These are phyloP conservation scores for Phoxinus phoxinus DNA, from an alignment of 2,113 vertebrate species.

Conservation along the genomic window DNA sequence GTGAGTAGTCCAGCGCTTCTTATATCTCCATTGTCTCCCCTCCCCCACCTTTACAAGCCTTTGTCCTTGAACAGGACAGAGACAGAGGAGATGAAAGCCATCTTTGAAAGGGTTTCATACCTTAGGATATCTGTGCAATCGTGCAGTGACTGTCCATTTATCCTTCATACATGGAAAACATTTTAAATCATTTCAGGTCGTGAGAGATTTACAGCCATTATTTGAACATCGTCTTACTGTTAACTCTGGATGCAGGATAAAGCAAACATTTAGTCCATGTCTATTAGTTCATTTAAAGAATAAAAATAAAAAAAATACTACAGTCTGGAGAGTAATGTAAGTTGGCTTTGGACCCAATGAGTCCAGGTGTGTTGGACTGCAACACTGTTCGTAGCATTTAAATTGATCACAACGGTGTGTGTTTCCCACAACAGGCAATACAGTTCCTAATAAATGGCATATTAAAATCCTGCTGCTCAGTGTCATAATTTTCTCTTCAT, in stretches of 20 bases:
- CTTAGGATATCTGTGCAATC: neutral
- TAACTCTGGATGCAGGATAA: conserved; percentile 41
- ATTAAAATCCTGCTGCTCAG: neutral
- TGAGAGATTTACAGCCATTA: conserved; percentile 6
- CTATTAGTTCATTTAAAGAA: conserved; percentile 50
- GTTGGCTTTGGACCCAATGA: conserved; percentile 47
- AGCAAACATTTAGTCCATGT: conserved; percentile 50
- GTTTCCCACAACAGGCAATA: neutral
- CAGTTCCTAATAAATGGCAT: neutral
- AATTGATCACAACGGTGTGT: conserved; percentile 2
- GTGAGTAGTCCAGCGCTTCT: conserved; percentile 16
- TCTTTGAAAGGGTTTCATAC: conserved; percentile 39
- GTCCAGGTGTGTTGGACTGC: conserved; percentile 30
- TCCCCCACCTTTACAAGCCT: conserved; percentile 34
- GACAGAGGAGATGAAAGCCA: conserved; percentile 31
- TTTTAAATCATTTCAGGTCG: neutral
- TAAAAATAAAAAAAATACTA: conserved; percentile 44
- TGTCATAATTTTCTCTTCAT: neutral
- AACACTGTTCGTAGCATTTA: conserved; percentile 4
- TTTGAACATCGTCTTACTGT: neutral
- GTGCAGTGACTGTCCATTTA: neutral
- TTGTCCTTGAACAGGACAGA: conserved; percentile 33
- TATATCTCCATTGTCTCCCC: conserved; percentile 7
- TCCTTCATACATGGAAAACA: neutral
- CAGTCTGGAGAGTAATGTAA: conserved; percentile 62